A percentile compares a stretch with the other conserved stretches of the same genome.
These are phyloP conservation scores for Achlya flavicornis DNA, from an alignment of 2,888 invertebrate species.

Conservation along the genomic window DNA sequence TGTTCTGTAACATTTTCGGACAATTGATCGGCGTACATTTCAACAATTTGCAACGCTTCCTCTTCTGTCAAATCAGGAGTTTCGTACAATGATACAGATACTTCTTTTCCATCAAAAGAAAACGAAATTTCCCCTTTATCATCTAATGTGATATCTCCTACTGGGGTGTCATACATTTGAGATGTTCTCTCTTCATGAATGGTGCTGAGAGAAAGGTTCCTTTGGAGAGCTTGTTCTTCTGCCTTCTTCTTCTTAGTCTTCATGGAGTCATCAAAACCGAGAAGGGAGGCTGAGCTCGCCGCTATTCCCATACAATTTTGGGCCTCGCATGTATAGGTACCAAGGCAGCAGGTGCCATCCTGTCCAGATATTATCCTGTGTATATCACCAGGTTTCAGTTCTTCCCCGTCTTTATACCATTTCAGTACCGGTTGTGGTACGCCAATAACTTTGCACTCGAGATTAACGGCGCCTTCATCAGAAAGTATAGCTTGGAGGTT, in stretches of 20 bases:
- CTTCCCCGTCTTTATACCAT: constrained; percentile 96
- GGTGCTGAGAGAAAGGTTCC: constrained; percentile 93
- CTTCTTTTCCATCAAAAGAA: constrained; percentile 96
- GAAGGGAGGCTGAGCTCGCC: constrained; percentile 93
- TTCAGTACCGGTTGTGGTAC: constrained; percentile 95
- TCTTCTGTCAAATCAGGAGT: constrained; percentile 96
- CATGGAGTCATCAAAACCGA: constrained; percentile 92
- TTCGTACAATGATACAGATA: constrained; percentile 95
- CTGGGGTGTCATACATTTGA: constrained; percentile 92
- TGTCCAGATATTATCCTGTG: constrained; percentile 95
- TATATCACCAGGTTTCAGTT: constrained; percentile 95
- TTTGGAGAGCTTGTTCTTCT: constrained; percentile 83
- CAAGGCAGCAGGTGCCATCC: constrained; percentile 94
- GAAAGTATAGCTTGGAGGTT: constrained; percentile 92
- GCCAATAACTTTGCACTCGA: constrained; percentile 96
- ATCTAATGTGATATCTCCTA: constrained; percentile 90
- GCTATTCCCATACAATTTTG: constrained; percentile 96
- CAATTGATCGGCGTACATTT: constrained; percentile 96
- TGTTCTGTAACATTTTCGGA: constrained; percentile 94
- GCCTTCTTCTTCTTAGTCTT: constrained; percentile 81
- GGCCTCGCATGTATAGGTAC: constrained; percentile 96
- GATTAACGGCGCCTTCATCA: constrained; percentile 94
- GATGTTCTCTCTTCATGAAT: constrained; percentile 96
- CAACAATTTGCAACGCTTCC: constrained; percentile 95
- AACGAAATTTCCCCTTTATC: constrained; percentile 94